A percentile compares a stretch with the other conserved stretches of the same genome.
phyloP scores from a whole-genome alignment of 1,140 invertebrate species.

The Eurosta solidaginis region DNA sequence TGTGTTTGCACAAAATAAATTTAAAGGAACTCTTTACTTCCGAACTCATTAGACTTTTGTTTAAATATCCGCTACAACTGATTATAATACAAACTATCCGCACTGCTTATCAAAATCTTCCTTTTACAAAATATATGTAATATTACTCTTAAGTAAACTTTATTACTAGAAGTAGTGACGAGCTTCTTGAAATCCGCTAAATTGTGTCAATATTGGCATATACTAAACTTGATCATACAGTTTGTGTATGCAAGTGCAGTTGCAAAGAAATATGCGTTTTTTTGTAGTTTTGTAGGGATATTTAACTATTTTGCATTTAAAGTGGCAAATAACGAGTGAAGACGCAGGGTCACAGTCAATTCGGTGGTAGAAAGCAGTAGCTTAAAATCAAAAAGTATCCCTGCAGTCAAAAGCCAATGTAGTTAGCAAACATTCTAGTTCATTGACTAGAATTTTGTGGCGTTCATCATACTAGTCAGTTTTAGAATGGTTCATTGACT shows the following conservation, averaged over 20 bases:
- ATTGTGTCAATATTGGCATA: slow-evolving; percentile 21
- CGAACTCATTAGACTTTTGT: background rate
- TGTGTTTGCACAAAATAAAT: background rate
- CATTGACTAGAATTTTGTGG: too few species aligned
- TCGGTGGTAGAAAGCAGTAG: background rate
- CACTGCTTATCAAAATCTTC: slow-evolving; percentile 2
- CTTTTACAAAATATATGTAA: background rate
- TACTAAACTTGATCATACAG: slow-evolving; percentile 4
- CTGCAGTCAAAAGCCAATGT: too few species aligned
- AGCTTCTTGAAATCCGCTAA: slow-evolving; percentile 16
- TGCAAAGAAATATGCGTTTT: background rate
- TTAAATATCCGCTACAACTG: slow-evolving; percentile 10
- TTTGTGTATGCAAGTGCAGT: background rate
- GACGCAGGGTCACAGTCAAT: background rate
- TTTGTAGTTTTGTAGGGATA: background rate
- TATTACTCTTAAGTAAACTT: slow-evolving; percentile 6
- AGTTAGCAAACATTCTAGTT: too few species aligned
- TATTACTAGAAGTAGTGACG: background rate
- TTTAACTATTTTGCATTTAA: background rate
- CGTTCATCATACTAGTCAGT: too few species aligned
- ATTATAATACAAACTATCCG: slow-evolving; percentile 1
- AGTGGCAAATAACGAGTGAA: background rate
- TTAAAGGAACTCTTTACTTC: background rate
- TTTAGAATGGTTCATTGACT: too few species aligned
- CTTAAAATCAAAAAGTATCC: background rate